phyloP scores from a whole-genome alignment of 2,888 invertebrate genomes.

The Teleiodes luculella region DNA sequence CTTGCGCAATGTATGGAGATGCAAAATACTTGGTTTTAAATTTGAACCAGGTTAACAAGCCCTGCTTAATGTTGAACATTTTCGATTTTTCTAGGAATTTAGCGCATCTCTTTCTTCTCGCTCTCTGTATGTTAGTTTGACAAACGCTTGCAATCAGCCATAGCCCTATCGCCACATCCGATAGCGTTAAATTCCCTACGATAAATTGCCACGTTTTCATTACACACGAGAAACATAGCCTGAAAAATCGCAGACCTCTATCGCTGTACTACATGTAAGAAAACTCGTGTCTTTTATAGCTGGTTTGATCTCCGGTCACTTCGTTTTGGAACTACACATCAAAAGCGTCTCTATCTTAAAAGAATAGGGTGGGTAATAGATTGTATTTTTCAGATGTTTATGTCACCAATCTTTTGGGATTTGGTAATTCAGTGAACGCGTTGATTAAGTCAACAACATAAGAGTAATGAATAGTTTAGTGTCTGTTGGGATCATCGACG shows the following conservation, averaged over 20 bases:
- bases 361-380: neutral
- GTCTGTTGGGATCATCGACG: no score
- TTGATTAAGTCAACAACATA: constrained; percentile 5
- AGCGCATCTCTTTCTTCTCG: neutral
- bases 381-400: neutral
- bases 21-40: no score
- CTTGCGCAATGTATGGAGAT: no score
- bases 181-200: constrained; percentile 5
- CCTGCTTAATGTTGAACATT: no score
- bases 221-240: neutral
- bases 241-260: neutral
- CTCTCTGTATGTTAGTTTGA: neutral
- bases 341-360: neutral
- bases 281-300: neutral
- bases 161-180: neutral
- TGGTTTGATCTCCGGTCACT: neutral
- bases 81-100: neutral
- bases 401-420: neutral
- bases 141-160: constrained; percentile 12
- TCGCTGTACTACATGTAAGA: neutral
- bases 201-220: constrained; percentile 7
- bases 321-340: neutral
- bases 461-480: neutral
- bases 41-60: no score
- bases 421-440: neutral